phyloP scores from a whole-genome alignment of 2,797 vertebrate genomes.

The Poecilia velifera region DNA sequence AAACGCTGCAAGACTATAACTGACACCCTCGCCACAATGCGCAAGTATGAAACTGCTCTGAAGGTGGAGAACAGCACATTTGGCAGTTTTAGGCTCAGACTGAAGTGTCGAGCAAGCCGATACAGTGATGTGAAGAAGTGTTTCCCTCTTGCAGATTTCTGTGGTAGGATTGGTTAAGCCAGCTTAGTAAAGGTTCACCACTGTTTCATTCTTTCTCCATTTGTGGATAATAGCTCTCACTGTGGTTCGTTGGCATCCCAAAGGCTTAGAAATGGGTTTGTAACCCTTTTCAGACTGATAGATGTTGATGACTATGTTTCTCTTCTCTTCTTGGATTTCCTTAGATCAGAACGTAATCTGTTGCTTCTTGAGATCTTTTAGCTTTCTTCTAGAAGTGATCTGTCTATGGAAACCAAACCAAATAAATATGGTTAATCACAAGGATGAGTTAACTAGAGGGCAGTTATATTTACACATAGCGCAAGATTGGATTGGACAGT shows the following conservation, averaged over 20 bases:
- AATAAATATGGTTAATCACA: background rate
- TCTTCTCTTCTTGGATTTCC: background rate
- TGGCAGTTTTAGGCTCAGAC: background rate
- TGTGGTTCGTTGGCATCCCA: background rate
- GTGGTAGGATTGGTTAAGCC: background rate
- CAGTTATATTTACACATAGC: background rate
- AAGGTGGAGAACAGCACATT: constrained; percentile 8
- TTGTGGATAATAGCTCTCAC: background rate
- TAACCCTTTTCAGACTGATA: background rate
- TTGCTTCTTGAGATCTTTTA: background rate
- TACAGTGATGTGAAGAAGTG: background rate
- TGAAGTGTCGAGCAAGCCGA: background rate
- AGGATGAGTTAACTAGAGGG: background rate
- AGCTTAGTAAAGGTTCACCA: background rate
- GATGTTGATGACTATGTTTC: background rate
- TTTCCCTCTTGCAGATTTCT: background rate
- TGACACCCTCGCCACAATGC: constrained; percentile 89
- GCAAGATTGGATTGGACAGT: background rate
- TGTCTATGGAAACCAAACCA: background rate
- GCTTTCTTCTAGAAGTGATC: background rate
- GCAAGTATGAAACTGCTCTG: constrained; percentile 77
- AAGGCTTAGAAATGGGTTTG: background rate
- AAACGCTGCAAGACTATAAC: constrained; percentile 95
- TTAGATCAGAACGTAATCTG: background rate
- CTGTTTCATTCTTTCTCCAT: background rate